Evolutionary conservation across 2,797 vertebrate species (phyloP), one percentile per base, ranked within the genome.

Genomic region (Astyanax mexicanus): DNA sequence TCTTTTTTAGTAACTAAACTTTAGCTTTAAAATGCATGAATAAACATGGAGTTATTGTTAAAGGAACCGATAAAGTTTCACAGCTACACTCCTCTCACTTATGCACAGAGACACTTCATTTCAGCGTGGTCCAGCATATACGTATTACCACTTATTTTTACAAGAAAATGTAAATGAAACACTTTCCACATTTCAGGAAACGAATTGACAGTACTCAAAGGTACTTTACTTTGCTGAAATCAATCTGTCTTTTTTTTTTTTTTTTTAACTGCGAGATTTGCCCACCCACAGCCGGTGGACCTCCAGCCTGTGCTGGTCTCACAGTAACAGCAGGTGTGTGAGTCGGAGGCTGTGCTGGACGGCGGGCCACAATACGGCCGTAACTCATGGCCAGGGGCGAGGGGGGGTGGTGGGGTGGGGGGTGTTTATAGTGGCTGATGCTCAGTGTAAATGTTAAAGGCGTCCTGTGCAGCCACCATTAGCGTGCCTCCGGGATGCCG

Each of bases 401-500:
- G 57, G 40, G 19, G 61, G 51, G n/a, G 37, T 71, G 37, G 49
- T 57, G 40, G 19, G 45, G 82, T 80, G 83, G 82, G 78, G 61
- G 54, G 72, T 75, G 83, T 86, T 86, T 82, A 85, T 78, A 75
- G 74, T 74, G 71, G 64, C 81, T 11, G 57, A 81, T 74, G 64
- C 75, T 71, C 65, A 72, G 77, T 72, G 78, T 89, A 92, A 92
- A 92, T 90, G 90, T 91, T 90, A 90, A 80, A 84, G 45, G 73
- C 80, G 82, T 80, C 47, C 67, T 80, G 81, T 70, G 61, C 86
- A 3, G 81, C 82, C 85, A 70, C 69, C 72, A 75, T 83, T 81
- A 81, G 78, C 75, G 76, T 83, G 73, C 81, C 79, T 80, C 54
- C 57, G 80, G 76, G 80, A 83, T 86, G 84, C 79, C 80, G 91